phyloP scores from a whole-genome alignment of 2,113 vertebrate genomes.

The Neolamprologus caudopunctatus region DNA sequence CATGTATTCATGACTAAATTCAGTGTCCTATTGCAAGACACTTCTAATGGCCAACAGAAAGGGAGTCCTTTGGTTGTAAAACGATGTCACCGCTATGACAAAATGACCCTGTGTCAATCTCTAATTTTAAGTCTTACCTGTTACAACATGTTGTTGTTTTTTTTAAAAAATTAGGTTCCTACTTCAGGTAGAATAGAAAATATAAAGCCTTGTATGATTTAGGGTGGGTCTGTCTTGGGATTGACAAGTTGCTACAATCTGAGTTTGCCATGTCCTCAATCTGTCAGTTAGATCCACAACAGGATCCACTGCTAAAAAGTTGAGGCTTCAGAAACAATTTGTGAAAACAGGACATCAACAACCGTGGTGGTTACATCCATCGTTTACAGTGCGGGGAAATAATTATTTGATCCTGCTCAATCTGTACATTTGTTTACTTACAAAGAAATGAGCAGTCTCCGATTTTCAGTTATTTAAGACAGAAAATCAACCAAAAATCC shows the following conservation, averaged over 20 bases:
- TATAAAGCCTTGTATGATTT: not conserved
- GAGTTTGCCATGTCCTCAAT: not conserved
- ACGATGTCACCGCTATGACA: not conserved
- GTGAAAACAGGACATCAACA: not conserved
- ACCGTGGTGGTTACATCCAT: not conserved
- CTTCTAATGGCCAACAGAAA: not conserved
- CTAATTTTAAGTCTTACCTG: not conserved
- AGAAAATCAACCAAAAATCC: not conserved
- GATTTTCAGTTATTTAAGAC: not conserved
- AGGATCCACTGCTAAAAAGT: not conserved
- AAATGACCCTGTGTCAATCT: not conserved
- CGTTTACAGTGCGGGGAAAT: not conserved
- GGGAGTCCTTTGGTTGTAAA: not conserved
- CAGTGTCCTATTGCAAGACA: not conserved
- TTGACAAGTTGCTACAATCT: not conserved
- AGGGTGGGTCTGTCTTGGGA: not conserved
- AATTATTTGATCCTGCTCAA: not conserved
- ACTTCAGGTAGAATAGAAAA: not conserved
- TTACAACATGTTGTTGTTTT: not conserved
- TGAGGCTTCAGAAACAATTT: not conserved
- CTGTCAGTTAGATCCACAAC: not conserved
- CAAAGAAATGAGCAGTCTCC: not conserved
- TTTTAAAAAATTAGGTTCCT: not conserved
- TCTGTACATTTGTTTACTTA: not conserved
- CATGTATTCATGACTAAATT: not conserved